Conservation (phyloP, 2,888 invertebrate species). For the Biston betularia region DNA sequence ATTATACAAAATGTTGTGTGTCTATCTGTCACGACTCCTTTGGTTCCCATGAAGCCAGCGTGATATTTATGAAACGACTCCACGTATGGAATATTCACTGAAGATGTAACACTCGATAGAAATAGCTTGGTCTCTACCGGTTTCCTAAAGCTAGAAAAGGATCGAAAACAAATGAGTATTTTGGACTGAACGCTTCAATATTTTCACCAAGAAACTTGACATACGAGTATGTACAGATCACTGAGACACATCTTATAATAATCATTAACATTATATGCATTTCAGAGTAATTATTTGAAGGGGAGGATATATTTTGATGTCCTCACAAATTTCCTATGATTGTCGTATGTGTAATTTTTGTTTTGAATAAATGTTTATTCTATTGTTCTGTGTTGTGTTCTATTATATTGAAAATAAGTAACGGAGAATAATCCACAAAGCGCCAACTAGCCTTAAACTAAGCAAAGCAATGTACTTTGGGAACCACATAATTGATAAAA, state of each 20-base stretch:
- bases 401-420: too few relatives aligned
- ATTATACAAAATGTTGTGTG: constrained; percentile 26
- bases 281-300: neutral
- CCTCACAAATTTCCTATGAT: too few relatives aligned
- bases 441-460: too few relatives aligned
- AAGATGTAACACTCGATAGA: constrained; percentile 21
- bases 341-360: too few relatives aligned
- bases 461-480: too few relatives aligned
- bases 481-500: too few relatives aligned
- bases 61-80: constrained; percentile 50
- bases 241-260: neutral
- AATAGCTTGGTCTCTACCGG: constrained; percentile 11
- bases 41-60: constrained; percentile 48
- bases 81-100: constrained; percentile 51
- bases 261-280: too few relatives aligned
- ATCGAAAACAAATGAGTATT: neutral
- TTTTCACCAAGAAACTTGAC: neutral
- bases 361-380: too few relatives aligned
- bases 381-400: too few relatives aligned
- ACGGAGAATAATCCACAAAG: too few relatives aligned
- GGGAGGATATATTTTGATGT: too few relatives aligned
- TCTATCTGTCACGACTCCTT: constrained; percentile 39
- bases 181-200: constrained; percentile 6
- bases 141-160: neutral
- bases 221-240: neutral